Evolutionary conservation across 2,888 invertebrate species (phyloP), one percentile per base, ranked within the genome.

Genomic region (Liodrosophila aerea): DNA sequence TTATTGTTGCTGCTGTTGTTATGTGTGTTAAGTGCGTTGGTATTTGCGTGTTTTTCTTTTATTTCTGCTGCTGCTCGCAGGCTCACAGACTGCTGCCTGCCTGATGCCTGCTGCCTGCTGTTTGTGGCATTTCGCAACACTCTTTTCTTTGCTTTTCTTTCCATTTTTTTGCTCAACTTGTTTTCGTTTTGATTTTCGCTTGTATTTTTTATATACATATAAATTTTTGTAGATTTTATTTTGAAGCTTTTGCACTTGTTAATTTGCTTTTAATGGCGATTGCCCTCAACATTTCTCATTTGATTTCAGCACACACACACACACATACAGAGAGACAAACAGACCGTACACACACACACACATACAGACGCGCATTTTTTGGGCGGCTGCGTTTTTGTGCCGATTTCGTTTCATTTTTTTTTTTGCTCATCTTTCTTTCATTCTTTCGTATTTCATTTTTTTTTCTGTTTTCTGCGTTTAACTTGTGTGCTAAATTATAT

Each of bases 21-120:
- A 74, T 80, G 81, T 83, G 74, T 86, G 85, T 85, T 85, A 85
- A 85, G 85, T 85, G 84, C 85, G 85, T 85, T 74, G 76, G 67
- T 81, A 78, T 82, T 84, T 80, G 77, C 75, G 72, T 74, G 63
- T 76, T 64, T 62, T 62, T 53, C 50, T 47, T 60, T 47, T 13
- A 36, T 46, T 12, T 12, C 36, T 7, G 36, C 36, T n/a, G n/a
- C 29, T 18, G 22, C 45, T 12, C 27, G 34, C 43, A 31, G 16
- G n/a, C n/a, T n/a, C 36, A 37, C 9, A 13, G 9, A 16, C 37
- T 27, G 41, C 50, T 15, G 8, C n/a, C n/a, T n/a, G n/a, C n/a
- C 22, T n/a, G 31, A n/a, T 33, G 44, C 9, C 4, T 11, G 22
- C 9, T 33, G 15, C 37, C 33, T 31, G 43, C 50, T 22, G 56